Conservation (phyloP, 2,113 vertebrate genomes). For the Sturnira hondurensis region DNA sequence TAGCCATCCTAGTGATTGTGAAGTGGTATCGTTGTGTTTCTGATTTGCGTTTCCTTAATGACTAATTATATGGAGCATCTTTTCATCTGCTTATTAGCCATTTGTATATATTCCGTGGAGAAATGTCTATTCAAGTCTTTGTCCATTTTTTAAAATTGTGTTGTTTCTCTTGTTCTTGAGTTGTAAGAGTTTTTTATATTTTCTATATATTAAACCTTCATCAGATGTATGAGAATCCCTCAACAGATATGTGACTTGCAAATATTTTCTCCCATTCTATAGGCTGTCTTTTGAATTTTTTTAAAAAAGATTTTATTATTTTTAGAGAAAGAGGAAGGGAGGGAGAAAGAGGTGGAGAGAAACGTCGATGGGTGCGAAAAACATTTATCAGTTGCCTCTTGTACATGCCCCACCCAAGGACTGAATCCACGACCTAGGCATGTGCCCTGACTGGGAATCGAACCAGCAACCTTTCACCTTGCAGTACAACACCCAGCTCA, state of each 20-base stretch:
- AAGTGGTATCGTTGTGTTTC: not conserved
- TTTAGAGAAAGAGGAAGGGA: too few relatives aligned
- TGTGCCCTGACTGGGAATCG: too few relatives aligned
- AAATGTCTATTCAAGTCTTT: not conserved
- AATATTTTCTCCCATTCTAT: not conserved
- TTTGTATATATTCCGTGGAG: not conserved
- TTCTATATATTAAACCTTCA: not conserved
- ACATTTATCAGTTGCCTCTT: too few relatives aligned
- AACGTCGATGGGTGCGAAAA: too few relatives aligned
- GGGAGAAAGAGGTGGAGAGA: too few relatives aligned
- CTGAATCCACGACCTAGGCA: too few relatives aligned
- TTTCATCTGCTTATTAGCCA: not conserved
- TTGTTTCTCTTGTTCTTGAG: not conserved
- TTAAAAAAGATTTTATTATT: too few relatives aligned
- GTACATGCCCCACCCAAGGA: too few relatives aligned
- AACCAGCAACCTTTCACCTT: too few relatives aligned
- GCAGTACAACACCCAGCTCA: too few relatives aligned
- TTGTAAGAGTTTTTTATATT: not conserved
- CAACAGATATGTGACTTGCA: not conserved
- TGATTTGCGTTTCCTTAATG: not conserved
- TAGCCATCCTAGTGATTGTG: not conserved
- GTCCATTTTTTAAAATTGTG: not conserved
- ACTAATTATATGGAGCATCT: not conserved
- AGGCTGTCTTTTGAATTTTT: not conserved
- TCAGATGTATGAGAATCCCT: not conserved